phyloP scores from a whole-genome alignment of 2,888 invertebrate genomes.

The Heliconius erato region DNA sequence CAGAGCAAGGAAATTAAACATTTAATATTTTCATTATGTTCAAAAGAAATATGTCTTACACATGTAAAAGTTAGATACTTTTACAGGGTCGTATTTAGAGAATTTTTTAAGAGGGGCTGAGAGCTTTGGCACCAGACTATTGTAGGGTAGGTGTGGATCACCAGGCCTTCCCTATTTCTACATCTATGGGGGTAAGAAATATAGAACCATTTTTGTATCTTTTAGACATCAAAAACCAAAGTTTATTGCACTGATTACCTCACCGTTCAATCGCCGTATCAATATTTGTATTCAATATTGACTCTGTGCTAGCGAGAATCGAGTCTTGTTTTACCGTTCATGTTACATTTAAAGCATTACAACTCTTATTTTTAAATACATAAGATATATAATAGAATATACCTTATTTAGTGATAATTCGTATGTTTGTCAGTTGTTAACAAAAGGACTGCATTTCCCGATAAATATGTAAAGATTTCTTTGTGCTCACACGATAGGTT shows the following conservation, averaged over 20 bases:
- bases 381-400: slow-evolving; percentile 7
- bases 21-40: no score
- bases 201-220: no score
- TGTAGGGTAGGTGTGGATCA: no score
- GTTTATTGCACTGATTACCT: slow-evolving; percentile 67
- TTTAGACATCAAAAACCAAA: slow-evolving; percentile 52
- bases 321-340: slow-evolving; percentile 26
- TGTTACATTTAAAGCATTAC: slow-evolving; percentile 7
- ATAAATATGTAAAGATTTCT: slow-evolving; percentile 30
- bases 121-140: no score
- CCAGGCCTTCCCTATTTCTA: no score
- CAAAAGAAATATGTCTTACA: no score
- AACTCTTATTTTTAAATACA: neutral
- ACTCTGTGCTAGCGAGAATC: slow-evolving; percentile 53
- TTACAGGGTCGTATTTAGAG: no score
- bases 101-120: no score
- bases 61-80: no score
- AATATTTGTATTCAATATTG: slow-evolving; percentile 73
- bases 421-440: slow-evolving; percentile 24
- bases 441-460: slow-evolving; percentile 25
- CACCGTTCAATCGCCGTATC: slow-evolving; percentile 56
- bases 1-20: no score
- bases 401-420: neutral
- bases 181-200: no score
- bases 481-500: slow-evolving; percentile 20